Evolutionary conservation across 2,888 invertebrate species (phyloP), one percentile per base, ranked within the genome.

Genomic region (Epirrhoe tristata): DNA sequence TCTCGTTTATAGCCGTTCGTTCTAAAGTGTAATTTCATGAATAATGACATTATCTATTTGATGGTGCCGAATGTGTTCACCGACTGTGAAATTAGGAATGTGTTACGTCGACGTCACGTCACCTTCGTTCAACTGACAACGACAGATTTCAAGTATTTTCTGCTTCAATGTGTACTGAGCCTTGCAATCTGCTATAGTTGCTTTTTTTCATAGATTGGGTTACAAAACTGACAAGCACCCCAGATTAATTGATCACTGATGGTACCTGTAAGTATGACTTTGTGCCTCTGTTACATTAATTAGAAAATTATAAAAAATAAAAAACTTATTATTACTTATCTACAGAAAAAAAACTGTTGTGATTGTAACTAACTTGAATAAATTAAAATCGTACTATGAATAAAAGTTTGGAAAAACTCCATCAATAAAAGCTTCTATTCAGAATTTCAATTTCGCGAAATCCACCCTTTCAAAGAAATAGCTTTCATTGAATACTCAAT

Each of bases 1-100:
- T 39, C 39, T 12, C 39, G 39, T 43, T 43, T 43, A 43, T 12
- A 12, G 8, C 39, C 12, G 39, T 43, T 43, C 5, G 14, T 34
- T 3, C 48, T 16, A 48, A 31, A 16, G 59, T 53, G 36, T 48
- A 60, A 67, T 69, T 69, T 57, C 58, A 55, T 66, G 54, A 64
- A 63, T 60, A 65, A 68, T 66, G 57, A 60, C 36, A 58, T 54
- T 59, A 64, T 43, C 34, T 67, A 60, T 66, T 71, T 64, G 63
- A 43, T 63, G 62, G 60, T 48, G 63, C 56, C 67, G 52, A 68
- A 73, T 63, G 64, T 69, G 71, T 58, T 70, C 67, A 69, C 46
- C 65, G 53, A 64, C 63, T 66, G 73, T 75, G 74, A 74, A 75
- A 75, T 75, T 73, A 69, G 31, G 60, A 74, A 72, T 68, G 65